phyloP scores from a whole-genome alignment of 2,888 invertebrate genomes.

The Eupsilia transversa region DNA sequence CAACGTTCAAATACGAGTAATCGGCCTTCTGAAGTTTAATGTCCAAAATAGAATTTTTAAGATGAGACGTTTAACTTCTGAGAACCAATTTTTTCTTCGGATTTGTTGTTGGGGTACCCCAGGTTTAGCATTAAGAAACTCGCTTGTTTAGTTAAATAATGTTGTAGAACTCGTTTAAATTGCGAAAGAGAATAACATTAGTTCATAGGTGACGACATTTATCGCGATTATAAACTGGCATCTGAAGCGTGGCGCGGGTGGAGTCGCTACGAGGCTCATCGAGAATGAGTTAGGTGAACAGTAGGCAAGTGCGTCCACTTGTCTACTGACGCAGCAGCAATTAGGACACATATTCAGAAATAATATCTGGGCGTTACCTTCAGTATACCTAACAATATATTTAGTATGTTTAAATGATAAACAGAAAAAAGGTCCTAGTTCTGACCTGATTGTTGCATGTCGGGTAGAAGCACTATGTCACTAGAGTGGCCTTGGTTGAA shows the following conservation, averaged over 20 bases:
- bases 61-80: not conserved
- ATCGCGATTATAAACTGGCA: not conserved
- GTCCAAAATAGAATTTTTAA: not conserved
- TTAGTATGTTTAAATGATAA: too few species aligned
- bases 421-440: not conserved
- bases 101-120: slow-evolving; percentile 13
- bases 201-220: not conserved
- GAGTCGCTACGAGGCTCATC: not conserved
- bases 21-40: not conserved
- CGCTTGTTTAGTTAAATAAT: slow-evolving; percentile 6
- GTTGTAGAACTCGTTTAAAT: slow-evolving; percentile 32
- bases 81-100: not conserved
- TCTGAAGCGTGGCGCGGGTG: not conserved
- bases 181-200: slow-evolving; percentile 10
- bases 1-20: not conserved
- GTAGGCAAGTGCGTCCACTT: not conserved
- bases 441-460: not conserved
- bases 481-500: not conserved
- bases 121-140: slow-evolving; percentile 1
- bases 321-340: not conserved
- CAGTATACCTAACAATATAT: not conserved
- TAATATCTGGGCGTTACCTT: not conserved
- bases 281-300: not conserved
- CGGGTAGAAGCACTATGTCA: not conserved
- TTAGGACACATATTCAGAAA: not conserved